Evolutionary conservation across 1,140 invertebrate species (phyloP).

Genomic region (Eumaeus atala): DNA sequence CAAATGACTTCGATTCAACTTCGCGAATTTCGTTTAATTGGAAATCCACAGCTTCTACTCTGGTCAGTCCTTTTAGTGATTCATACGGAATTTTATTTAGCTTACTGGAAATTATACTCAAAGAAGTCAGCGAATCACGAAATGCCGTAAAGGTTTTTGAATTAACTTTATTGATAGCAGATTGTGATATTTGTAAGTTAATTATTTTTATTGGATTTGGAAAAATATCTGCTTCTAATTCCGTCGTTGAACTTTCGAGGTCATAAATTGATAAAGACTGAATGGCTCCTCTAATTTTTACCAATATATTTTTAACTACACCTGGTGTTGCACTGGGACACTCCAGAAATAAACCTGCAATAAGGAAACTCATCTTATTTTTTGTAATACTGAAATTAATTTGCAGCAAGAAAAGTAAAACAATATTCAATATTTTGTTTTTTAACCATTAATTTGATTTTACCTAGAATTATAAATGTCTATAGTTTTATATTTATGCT

Average conservation of each 20-base stretch:
- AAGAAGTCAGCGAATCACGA: constrained; percentile 81
- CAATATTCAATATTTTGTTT: too few relatives aligned
- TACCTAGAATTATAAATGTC: too few relatives aligned
- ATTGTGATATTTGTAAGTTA: constrained; percentile 89
- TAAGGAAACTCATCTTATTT: constrained; percentile 22
- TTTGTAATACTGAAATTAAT: constrained; percentile 4
- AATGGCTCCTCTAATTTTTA: constrained; percentile 79
- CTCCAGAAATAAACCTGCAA: constrained; percentile 86
- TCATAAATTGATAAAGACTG: constrained; percentile 92
- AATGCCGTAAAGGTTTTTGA: constrained; percentile 83
- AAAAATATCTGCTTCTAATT: constrained; percentile 82
- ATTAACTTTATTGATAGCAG: constrained; percentile 82
- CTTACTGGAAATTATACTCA: constrained; percentile 88
- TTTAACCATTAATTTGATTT: too few relatives aligned
- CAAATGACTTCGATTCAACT: constrained; percentile 88
- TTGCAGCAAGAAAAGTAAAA: neutral
- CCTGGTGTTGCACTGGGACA: constrained; percentile 86
- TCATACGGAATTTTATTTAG: constrained; percentile 86
- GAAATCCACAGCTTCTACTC: constrained; percentile 85
- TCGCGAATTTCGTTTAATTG: constrained; percentile 89
- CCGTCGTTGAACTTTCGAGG: constrained; percentile 83
- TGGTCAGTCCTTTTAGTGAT: constrained; percentile 81
- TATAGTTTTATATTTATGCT: neutral
- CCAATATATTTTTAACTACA: constrained; percentile 76
- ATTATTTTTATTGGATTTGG: constrained; percentile 78